Percentiles rank a stretch among this genome's conserved stretches.
These are phyloP conservation scores for Heliconius nattereri DNA, from an alignment of 1,140 invertebrate species.

Conservation along the genomic window DNA sequence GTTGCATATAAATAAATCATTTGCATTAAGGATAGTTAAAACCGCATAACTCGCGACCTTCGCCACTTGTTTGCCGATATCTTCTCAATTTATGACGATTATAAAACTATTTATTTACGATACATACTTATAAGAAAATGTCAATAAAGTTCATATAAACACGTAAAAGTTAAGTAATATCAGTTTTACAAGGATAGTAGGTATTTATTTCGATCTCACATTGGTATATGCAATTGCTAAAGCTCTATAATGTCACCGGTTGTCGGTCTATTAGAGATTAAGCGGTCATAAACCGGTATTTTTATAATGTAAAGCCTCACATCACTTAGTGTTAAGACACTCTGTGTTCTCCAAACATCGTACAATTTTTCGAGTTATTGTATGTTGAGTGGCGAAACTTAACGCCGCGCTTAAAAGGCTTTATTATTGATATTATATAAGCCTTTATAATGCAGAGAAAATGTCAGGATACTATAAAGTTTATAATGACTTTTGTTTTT, in stretches of 20 bases:
- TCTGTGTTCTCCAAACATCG: background rate
- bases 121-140: constrained; percentile 12
- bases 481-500: too few species aligned
- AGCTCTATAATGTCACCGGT: background rate
- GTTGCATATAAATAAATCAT: constrained; percentile 11
- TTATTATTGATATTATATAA: too few species aligned
- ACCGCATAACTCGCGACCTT: constrained; percentile 4
- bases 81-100: constrained; percentile 20
- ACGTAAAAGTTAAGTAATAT: constrained; percentile 18
- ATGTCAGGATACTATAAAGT: too few species aligned
- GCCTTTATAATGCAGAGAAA: too few species aligned
- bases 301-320: too few species aligned
- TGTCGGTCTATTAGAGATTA: background rate
- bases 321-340: background rate
- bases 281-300: background rate
- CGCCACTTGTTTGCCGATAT: constrained; percentile 10
- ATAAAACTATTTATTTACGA: constrained; percentile 9
- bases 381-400: background rate
- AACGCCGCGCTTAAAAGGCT: background rate
- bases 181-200: constrained; percentile 11
- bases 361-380: background rate
- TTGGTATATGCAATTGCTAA: background rate
- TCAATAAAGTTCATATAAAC: constrained; percentile 14
- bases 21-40: constrained; percentile 11
- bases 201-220: background rate